These are phyloP conservation scores for Microchrysa polita DNA, from an alignment of 2,888 invertebrate genomes.

Conservation along the genomic window DNA sequence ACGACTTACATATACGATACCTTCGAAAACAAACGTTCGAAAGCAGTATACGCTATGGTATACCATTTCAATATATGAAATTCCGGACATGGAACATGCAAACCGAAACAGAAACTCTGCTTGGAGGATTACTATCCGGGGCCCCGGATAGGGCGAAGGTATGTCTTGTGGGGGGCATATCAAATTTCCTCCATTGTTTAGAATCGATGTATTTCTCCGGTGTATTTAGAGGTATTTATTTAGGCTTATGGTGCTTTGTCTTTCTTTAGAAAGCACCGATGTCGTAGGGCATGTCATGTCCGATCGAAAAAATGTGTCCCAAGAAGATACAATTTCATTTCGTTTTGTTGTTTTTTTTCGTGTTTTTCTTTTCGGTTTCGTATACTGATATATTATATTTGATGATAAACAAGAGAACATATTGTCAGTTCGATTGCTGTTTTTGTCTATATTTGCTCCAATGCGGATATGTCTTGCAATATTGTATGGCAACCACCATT, in stretches of 20 bases:
- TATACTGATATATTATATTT: slow-evolving; percentile 29
- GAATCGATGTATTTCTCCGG: slow-evolving; percentile 8
- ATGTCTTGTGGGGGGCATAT: slow-evolving; percentile 5
- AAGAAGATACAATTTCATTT: neutral
- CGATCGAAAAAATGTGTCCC: too few relatives aligned
- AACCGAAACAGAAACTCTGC: too few relatives aligned
- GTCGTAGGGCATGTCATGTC: neutral
- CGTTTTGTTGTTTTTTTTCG: slow-evolving; percentile 4
- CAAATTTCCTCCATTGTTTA: slow-evolving; percentile 35
- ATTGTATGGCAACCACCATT: neutral
- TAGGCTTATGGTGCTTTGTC: slow-evolving; percentile 17
- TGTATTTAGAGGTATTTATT: slow-evolving; percentile 35
- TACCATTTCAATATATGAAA: slow-evolving; percentile 27
- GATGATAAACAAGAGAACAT: slow-evolving; percentile 31
- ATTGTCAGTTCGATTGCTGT: slow-evolving; percentile 4
- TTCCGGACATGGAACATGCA: too few relatives aligned
- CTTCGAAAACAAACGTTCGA: slow-evolving; percentile 14
- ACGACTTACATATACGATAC: neutral
- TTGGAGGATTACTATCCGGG: too few relatives aligned
- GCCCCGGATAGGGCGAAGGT: neutral
- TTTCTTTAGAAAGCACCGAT: neutral
- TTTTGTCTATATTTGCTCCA: slow-evolving; percentile 19
- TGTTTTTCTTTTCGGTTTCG: neutral
- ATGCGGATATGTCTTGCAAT: slow-evolving; percentile 3
- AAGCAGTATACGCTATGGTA: slow-evolving; percentile 20